Base-by-base conservation (phyloP, 64 coral and sea anemone genomes). In the Astreopora myriophthalma region DNA sequence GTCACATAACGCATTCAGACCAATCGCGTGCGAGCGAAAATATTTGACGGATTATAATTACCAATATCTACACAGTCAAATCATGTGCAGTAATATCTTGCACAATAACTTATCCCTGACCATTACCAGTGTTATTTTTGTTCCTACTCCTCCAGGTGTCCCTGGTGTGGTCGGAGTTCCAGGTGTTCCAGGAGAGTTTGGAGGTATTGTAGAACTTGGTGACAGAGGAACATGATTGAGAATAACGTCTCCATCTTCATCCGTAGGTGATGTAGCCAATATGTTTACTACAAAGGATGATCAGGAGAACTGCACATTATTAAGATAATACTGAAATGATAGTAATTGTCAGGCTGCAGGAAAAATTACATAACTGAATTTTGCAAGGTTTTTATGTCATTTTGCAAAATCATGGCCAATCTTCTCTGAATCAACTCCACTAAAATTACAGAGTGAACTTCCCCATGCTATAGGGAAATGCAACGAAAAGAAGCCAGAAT, bases 211-310 rank as follows among this genome's bases (percentile, higher is more conserved):
- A 24, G 94, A 89, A 37, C 86, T 85, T 31, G 89, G 93, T 26
- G 89, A 98, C 78, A 71, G 36, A 69, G 94, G 94, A 74, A 93
- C 70, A 69, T 92, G 93, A 87, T 98, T 94, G 46, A 62, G 44
- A 49, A 88, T 86, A 34, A 92, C 24, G 2, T 98, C 96, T 9
- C 85, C 87, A 85, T 98, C 96, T 57, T 86, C 87, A 8, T 98
- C 96, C 30, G 89, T 84, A 32, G 89, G 93, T 60, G 96, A 93
- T 42, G 96, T 95, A 68, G 89, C 96, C 88, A 98, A 27, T 8
- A 75, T 87, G 83, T 96, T 96, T 46, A 92, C 93, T 98, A 75
- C 23, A n/a, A 65, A 74, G 25, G 31, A 46, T 5, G 92, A 38
- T 6, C 76, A 85, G 32, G 8, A 48, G 11, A 9, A 70, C 38